These are phyloP conservation scores for honey bee (Apis mellifera) DNA, from an alignment of 1,140 invertebrate genomes.

Conservation along the genomic window Amel_HAv3.1 CM009939.2:2631001-2631500, in stretches of 20 bases:
- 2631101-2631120: background rate
- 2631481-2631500: no score
- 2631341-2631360: conserved; percentile 6
- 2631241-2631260: no score
- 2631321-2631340: conserved; percentile 35
- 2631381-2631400: background rate
- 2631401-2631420: conserved; percentile 20
- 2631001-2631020: no score
- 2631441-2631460: no score
- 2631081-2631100: no score
- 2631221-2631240: no score
- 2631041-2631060: background rate
- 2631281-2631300: conserved; percentile 48
- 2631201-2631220: no score
- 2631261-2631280: conserved; percentile 50
- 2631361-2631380: background rate
- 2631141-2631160: background rate
- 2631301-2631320: conserved; percentile 55
- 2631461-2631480: no score
- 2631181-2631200: no score
- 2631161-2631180: background rate
- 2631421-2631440: background rate
- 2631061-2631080: background rate
- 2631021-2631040: background rate
- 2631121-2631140: background rate